Evolutionary conservation across 1,140 invertebrate genomes (phyloP).

Genomic region (Palaemon carinicauda): DNA sequence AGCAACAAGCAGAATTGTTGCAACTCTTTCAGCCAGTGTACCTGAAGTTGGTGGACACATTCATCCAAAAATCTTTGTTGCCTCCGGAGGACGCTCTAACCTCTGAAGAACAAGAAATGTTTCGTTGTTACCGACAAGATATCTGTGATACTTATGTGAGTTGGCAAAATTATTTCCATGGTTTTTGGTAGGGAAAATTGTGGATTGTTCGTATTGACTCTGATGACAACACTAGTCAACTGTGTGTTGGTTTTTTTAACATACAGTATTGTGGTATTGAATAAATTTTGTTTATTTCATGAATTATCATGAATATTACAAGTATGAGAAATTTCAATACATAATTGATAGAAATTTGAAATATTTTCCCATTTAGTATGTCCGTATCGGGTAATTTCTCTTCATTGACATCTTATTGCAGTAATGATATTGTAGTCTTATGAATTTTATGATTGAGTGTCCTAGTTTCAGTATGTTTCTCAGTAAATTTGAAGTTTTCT

Average conservation of each 20-base stretch:
- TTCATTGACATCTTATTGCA: neutral
- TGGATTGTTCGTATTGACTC: no score
- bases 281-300: no score
- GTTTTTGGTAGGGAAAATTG: no score
- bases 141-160: constrained; percentile 60
- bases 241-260: no score
- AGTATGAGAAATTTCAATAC: no score
- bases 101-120: constrained; percentile 57
- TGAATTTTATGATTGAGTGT: no score
- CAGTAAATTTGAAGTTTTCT: neutral
- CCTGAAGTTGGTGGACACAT: constrained; percentile 58
- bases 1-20: constrained; percentile 49
- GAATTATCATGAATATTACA: no score
- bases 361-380: no score
- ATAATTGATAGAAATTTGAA: no score
- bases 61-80: constrained; percentile 56
- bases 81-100: constrained; percentile 55
- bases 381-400: neutral
- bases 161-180: no score
- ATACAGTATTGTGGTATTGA: no score
- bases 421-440: neutral
- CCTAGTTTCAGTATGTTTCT: neutral
- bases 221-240: no score
- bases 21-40: constrained; percentile 56
- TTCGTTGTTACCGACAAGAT: constrained; percentile 60